Conservation (phyloP, 2,113 vertebrate genomes). For the Albula goreensis region DNA sequence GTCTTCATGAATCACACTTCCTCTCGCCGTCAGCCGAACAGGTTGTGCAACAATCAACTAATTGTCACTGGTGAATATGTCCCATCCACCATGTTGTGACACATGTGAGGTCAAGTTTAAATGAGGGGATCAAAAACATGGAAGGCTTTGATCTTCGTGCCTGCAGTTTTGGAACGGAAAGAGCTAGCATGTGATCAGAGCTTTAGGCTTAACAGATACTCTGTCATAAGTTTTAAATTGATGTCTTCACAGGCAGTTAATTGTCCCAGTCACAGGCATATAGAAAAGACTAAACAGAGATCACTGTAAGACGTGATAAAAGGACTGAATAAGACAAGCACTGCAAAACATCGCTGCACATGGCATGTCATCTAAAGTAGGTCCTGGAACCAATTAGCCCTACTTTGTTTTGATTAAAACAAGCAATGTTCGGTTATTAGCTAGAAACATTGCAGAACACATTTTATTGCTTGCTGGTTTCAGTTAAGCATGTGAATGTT, state of each 20-base stretch:
- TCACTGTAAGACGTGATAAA: background rate
- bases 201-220: background rate
- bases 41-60: background rate
- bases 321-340: background rate
- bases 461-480: no score
- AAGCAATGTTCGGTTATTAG: no score
- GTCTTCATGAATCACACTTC: background rate
- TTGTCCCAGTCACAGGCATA: background rate
- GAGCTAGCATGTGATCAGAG: background rate
- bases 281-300: background rate
- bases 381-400: no score
- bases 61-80: background rate
- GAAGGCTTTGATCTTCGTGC: background rate
- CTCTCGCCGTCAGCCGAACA: background rate
- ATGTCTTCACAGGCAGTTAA: background rate
- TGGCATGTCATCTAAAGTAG: no score
- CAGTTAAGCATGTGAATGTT: no score
- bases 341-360: background rate
- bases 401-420: no score
- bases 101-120: background rate
- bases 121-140: background rate
- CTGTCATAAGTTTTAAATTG: background rate
- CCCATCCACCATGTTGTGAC: conserved; percentile 1
- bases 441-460: no score
- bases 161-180: background rate